Base-by-base conservation (phyloP, 2,113 vertebrate species). In the Telmatochromis sp. region DNA sequence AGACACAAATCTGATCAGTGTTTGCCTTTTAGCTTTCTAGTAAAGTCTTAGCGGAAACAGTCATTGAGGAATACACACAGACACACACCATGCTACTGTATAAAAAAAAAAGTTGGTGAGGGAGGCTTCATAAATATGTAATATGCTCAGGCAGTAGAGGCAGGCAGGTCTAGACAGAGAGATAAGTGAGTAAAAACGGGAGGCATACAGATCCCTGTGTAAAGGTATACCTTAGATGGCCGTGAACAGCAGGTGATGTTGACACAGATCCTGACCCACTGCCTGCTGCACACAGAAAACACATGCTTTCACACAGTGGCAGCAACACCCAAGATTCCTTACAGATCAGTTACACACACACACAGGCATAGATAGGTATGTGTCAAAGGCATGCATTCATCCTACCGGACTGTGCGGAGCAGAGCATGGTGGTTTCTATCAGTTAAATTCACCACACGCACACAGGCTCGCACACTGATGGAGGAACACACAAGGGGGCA, bases 251-350 rank as follows among this genome's bases (percentile, higher is more conserved):
- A 85, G 75, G 63, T 58, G 50, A 88, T 92, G 89, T 93, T 94
- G 91, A 94, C 85, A 88, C 84, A 92, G 89, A 89, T 85, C 75
- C 80, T 84, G 89, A 90, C 86, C 84, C 68, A 35, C 84, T 82
- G 81, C 60, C n/a, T 63, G 3, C 84, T 40, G 28, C 85, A 84
- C 83, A 93, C 82, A 80, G 81, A 89, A 92, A 92, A 94, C 91
- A 92, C 90, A 91, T 90, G 90, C 91, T 92, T 91, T 93, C 82
- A 91, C 90, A 85, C 86, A 91, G 89, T 89, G 87, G 89, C 92
- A 93, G 87, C 33, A 88, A 89, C 90, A 85, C 73, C 6, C 57
- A 12, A 93, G 81, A 94, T 93, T 92, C 85, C 88, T 92, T 84
- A 90, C 86, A 86, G 65, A 92, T 87, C 80, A 88, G 12, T 89